Percentiles rank a stretch among this genome's conserved stretches.
Conservation (phyloP, 2,113 vertebrate genomes). For the Pardalotus punctatus region DNA sequence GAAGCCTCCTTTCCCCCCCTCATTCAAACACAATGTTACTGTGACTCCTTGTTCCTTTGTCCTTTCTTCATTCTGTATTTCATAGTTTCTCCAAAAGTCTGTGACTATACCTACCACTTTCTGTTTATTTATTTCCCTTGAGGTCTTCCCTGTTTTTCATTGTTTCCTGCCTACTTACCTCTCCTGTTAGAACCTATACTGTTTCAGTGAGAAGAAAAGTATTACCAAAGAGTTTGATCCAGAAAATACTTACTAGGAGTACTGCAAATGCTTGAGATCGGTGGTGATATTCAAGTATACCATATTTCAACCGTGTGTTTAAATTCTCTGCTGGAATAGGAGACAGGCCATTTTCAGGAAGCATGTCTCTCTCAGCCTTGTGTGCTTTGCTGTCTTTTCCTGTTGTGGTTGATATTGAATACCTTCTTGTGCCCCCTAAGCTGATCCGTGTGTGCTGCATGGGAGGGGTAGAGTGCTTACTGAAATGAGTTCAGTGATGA, state of each 20-base stretch:
- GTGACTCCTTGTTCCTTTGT: background rate
- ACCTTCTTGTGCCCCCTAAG: background rate
- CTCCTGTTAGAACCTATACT: background rate
- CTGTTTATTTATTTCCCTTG: background rate
- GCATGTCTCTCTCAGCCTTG: background rate
- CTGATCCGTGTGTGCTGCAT: background rate
- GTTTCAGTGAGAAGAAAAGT: background rate
- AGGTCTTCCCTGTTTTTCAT: background rate
- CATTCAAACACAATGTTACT: background rate
- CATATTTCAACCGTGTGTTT: background rate
- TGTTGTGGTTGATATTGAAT: background rate
- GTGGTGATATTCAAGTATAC: background rate
- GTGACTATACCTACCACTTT: background rate
- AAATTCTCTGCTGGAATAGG: background rate
- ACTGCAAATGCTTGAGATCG: background rate
- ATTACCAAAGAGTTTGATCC: background rate
- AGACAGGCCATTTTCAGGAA: background rate
- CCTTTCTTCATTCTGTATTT: background rate
- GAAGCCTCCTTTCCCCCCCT: rapidly evolving
- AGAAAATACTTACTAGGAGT: background rate
- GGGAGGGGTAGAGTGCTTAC: background rate
- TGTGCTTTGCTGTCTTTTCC: background rate
- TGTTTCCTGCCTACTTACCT: background rate
- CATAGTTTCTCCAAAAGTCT: background rate
- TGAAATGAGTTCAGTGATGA: background rate